A percentile compares a stretch with the other conserved stretches of the same genome.
These are phyloP conservation scores for Rhadinocentrus ornatus DNA, from an alignment of 2,797 vertebrate genomes.

Conservation along the genomic window DNA sequence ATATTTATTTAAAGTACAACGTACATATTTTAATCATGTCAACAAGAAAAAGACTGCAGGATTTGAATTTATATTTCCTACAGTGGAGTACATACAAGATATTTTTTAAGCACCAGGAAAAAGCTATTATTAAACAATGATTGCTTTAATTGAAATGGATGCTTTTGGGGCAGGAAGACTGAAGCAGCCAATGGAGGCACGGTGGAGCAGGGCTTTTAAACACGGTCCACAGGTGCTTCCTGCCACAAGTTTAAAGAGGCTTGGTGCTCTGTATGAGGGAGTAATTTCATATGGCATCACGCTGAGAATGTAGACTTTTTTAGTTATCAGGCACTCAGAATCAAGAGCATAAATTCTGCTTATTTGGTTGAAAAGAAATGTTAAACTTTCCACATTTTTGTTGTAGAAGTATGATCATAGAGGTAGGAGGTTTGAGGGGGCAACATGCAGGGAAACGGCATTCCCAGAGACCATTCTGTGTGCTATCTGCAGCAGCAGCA, in stretches of 20 bases:
- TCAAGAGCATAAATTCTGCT: slow-evolving; percentile 4
- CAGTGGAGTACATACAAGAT: neutral
- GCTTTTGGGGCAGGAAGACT: slow-evolving; percentile 23
- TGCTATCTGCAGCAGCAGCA: slow-evolving; percentile 17
- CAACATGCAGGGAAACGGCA: slow-evolving; percentile 4
- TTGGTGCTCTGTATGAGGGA: slow-evolving; percentile 38
- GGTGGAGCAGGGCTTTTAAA: slow-evolving; percentile 56
- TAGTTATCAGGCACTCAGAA: slow-evolving; percentile 5
- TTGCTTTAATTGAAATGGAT: slow-evolving; percentile 24
- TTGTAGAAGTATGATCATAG: neutral
- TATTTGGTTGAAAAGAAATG: neutral
- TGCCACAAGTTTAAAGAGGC: slow-evolving; percentile 74
- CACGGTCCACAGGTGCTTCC: slow-evolving; percentile 43
- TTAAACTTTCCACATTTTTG: slow-evolving; percentile 3
- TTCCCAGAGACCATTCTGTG: slow-evolving; percentile 26
- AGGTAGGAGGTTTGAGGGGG: neutral
- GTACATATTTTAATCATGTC: neutral
- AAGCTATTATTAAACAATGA: slow-evolving; percentile 14
- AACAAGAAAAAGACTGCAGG: neutral
- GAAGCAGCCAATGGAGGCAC: slow-evolving; percentile 45
- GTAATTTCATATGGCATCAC: slow-evolving; percentile 67
- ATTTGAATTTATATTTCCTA: neutral
- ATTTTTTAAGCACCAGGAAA: neutral
- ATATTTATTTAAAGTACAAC: neutral
- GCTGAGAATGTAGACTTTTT: slow-evolving; percentile 7